Evolutionary conservation across 2,113 vertebrate species (phyloP), one percentile per base, ranked within the genome.

Genomic region (Apistogramma diplotaenia): DNA sequence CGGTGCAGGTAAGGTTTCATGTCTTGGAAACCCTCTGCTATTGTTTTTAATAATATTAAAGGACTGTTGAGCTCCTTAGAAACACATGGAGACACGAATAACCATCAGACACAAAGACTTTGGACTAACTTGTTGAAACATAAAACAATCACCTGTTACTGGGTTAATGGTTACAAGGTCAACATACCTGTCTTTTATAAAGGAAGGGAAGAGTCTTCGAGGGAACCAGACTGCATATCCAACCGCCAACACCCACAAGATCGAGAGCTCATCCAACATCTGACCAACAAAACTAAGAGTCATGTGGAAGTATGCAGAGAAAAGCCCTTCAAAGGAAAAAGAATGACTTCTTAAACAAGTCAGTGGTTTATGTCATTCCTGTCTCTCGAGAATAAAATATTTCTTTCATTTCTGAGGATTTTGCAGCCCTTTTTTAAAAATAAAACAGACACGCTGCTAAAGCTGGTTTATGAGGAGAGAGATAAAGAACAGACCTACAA

Each of bases 241-340:
- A 3, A 93, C 61, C 1, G 96, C 95, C 91, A 99, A 75, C 0
- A 97, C 89, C 98, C 98, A 99, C 59, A 99, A 93, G 91, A 99
- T 99, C 27, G 98, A 95, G 61, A 99, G 89, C 84, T 99, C 98
- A 0, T 99, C 98, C 89, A 99, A 81, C 92, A 99, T 94, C 91
- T 99, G 98, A 6, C 98, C 98, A 54, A 97, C 81, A 0, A 97
- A 99, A 89, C 98, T 99, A 27, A 99, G 94, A 0, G 98, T 99
- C 97, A 98, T 97, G 94, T 99, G 98, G 83, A 97, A 99, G 83
- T 99, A 99, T 1, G 87, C 85, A 4, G 98, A 99, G 92, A 98
- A 99, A 3, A 97, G 0, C 1, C 98, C 98, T 99, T 74, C 2
- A 74, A 21, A 31, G 16, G 3, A 74, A 5, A 74, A 16, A 78